Evolutionary conservation across 2,888 invertebrate species (phyloP), one percentile per base, ranked within the genome.

Genomic region (Tetramorium bicarinatum): DNA sequence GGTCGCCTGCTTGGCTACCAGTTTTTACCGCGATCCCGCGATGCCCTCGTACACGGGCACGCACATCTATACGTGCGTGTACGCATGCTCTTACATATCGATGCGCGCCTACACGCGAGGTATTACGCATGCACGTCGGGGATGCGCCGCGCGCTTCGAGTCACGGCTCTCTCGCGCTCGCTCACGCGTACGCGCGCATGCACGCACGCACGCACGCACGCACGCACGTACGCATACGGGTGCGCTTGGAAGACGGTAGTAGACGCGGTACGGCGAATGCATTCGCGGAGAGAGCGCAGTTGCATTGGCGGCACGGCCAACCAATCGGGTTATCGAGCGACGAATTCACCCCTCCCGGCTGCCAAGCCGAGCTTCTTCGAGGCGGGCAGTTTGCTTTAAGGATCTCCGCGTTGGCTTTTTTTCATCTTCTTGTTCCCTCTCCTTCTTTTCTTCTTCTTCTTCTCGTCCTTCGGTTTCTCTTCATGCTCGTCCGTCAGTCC

Each of bases 311-410:
- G 92, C 87, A 85, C 84, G 81, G 79, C 88, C 90, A 89, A 88
- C 93, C 93, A 94, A 94, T 93, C 92, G 92, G 91, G 88, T 92
- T 92, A 92, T 91, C 90, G 90, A 85, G 84, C 91, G 90, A 91
- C 90, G 89, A 92, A 92, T 91, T 91, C 90, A 89, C 85, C 91
- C 91, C 92, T 91, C 93, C 92, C 91, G 89, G 77, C 83, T 84
- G 79, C 84, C 54, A 79, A 47, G 80, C 64, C 85, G 87, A 87
- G 89, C 87, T 83, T 79, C 79, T 71, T 81, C 89, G 85, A 90
- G 88, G 87, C 88, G 90, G 88, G 87, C 91, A 89, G 91, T 92
- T 91, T 91, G 89, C 92, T 92, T 91, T 91, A 90, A 92, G 91
- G 91, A 93, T 92, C 92, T 91, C 87, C 85, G 80, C 76, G 59